Conservation (phyloP, 64 coral and sea anemone species). For the Orbicella faveolata region DNA sequence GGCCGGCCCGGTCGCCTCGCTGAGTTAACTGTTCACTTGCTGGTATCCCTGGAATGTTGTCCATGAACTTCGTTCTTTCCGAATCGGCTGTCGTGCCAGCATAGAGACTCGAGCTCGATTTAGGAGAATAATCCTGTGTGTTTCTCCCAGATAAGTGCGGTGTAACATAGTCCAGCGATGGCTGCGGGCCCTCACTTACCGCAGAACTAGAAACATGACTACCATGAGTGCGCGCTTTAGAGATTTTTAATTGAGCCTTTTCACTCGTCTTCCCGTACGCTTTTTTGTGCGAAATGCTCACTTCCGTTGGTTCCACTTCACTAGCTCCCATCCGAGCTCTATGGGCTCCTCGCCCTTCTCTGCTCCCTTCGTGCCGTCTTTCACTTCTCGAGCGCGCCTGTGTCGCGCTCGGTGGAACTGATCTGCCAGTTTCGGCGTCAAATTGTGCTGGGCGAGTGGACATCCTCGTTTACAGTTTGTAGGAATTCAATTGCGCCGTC, state of each 20-base stretch:
- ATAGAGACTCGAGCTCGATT: slow-evolving; percentile 36
- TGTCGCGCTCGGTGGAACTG: slow-evolving; percentile 49
- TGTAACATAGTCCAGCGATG: slow-evolving; percentile 31
- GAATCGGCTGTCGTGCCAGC: slow-evolving; percentile 62
- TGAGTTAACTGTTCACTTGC: slow-evolving; percentile 78
- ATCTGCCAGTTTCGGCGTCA: slow-evolving; percentile 64
- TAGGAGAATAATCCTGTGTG: slow-evolving; percentile 53
- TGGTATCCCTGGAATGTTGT: slow-evolving; percentile 95
- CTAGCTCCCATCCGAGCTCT: slow-evolving; percentile 58
- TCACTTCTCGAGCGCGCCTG: slow-evolving; percentile 61
- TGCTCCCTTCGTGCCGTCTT: slow-evolving; percentile 49
- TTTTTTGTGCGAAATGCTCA: slow-evolving; percentile 58
- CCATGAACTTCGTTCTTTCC: slow-evolving; percentile 77
- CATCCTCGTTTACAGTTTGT: slow-evolving; percentile 59
- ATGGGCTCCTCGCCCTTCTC: slow-evolving; percentile 51
- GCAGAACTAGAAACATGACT: slow-evolving; percentile 24
- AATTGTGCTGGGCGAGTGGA: slow-evolving; percentile 74
- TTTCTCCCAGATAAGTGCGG: not conserved
- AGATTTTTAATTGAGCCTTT: slow-evolving; percentile 69
- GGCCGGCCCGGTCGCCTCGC: slow-evolving; percentile 48
- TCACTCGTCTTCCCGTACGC: slow-evolving; percentile 59
- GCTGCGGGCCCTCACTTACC: not conserved
- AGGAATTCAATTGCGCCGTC: slow-evolving; percentile 23
- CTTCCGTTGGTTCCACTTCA: slow-evolving; percentile 90
- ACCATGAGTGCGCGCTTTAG: slow-evolving; percentile 52